These are phyloP conservation scores for Papilio demoleus DNA, from an alignment of 2,888 invertebrate genomes.

Conservation along the genomic window DNA sequence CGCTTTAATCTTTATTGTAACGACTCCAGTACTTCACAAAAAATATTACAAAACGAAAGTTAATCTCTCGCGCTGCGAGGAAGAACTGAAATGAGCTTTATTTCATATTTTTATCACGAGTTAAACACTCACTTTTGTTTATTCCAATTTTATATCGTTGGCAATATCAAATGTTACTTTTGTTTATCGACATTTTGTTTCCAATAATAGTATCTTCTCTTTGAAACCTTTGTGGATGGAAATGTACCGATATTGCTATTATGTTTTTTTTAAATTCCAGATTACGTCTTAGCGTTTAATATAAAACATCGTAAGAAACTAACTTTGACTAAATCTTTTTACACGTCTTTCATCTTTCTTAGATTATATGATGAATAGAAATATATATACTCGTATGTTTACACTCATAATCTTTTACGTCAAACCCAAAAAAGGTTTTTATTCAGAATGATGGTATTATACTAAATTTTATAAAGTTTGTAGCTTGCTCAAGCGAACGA, in stretches of 20 bases:
- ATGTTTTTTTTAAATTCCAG: not conserved
- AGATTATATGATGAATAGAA: too few relatives aligned
- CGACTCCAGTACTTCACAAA: slow-evolving; percentile 32
- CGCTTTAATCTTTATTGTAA: slow-evolving; percentile 36
- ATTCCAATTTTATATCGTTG: slow-evolving; percentile 9
- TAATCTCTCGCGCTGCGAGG: slow-evolving; percentile 35
- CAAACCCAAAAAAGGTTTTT: not conserved
- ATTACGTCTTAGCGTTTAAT: not conserved
- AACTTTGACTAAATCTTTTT: not conserved
- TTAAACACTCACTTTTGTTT: slow-evolving; percentile 23
- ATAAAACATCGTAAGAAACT: not conserved
- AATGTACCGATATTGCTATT: too few relatives aligned
- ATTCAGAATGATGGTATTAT: not conserved
- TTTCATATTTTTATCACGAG: slow-evolving; percentile 22
- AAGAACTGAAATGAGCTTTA: slow-evolving; percentile 25
- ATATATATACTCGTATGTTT: not conserved
- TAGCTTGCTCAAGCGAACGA: not conserved
- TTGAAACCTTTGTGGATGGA: not conserved
- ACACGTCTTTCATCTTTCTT: too few relatives aligned
- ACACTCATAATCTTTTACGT: not conserved
- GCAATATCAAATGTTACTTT: not conserved
- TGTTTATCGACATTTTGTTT: not conserved
- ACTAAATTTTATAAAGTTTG: not conserved
- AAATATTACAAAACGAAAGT: slow-evolving; percentile 38
- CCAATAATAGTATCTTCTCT: not conserved